Conservation (phyloP, 2,888 invertebrate species). For the Agonopterix subpropinquella region DNA sequence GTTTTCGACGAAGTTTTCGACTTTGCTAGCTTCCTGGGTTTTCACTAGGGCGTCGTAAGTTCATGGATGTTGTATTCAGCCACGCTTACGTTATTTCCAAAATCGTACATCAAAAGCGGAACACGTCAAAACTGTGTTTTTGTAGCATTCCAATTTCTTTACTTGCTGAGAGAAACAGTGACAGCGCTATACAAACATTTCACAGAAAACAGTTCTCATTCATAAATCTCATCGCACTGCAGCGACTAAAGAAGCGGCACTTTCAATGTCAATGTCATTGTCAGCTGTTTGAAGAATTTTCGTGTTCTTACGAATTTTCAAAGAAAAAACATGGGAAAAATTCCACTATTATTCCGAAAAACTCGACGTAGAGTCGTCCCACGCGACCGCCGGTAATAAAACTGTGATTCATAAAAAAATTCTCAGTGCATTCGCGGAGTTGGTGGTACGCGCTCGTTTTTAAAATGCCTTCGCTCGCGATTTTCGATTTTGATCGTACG, state of each 20-base stretch:
- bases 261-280: constrained; percentile 10
- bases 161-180: neutral
- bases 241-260: neutral
- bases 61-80: too few species aligned
- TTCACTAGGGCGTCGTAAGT: too few species aligned
- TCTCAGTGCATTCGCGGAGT: constrained; percentile 2
- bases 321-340: constrained; percentile 17
- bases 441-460: constrained; percentile 26
- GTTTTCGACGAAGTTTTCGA: too few species aligned
- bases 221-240: neutral
- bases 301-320: neutral
- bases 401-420: neutral
- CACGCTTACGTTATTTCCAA: neutral
- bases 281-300: constrained; percentile 13
- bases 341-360: constrained; percentile 20
- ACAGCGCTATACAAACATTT: neutral
- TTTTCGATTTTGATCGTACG: constrained; percentile 68
- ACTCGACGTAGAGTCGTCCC: constrained; percentile 8
- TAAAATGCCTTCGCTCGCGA: constrained; percentile 50
- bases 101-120: neutral
- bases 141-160: neutral
- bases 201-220: neutral
- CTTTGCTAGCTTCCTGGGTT: too few species aligned
- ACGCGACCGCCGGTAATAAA: neutral
- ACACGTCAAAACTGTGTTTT: neutral